Evolutionary conservation across 2,113 vertebrate species (phyloP).

Genomic region (Xenopus tropicalis): UCB_Xtro_10.0 CM004444.2:25526501-25527000

Average conservation of each 20-base stretch:
- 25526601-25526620: conserved; percentile 26
- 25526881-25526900: conserved; percentile 4
- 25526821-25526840: conserved; percentile 95
- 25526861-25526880: conserved; percentile 1
- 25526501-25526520: no score
- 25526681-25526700: no score
- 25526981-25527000: no score
- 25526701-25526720: no score
- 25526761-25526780: no score
- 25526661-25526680: no score
- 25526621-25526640: background rate
- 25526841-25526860: conserved; percentile 93
- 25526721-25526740: no score
- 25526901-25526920: conserved; percentile 37
- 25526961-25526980: no score
- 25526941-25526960: conserved; percentile 18
- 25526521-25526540: background rate
- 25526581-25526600: conserved; percentile 2
- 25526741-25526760: no score
- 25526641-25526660: no score
- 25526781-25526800: no score
- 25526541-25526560: conserved; percentile 10
- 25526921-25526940: conserved; percentile 19
- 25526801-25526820: conserved; percentile 89
- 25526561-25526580: conserved; percentile 26